These are phyloP conservation scores for Pangasius krempfi DNA, from an alignment of 2,797 vertebrate genomes.

Conservation along the genomic window DNA sequence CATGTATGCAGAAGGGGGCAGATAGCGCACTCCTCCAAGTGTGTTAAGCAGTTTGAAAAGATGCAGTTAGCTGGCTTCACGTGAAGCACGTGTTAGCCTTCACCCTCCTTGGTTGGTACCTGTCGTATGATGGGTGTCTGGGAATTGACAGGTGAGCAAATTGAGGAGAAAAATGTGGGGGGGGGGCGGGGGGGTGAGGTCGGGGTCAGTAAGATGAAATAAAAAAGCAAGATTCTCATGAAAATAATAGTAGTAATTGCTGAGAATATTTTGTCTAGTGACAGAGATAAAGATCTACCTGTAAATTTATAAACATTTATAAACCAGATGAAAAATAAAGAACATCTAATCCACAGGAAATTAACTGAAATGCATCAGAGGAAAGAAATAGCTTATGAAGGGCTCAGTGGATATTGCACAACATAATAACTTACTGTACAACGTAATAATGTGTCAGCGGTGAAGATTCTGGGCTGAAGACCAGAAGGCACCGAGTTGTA, in stretches of 20 bases:
- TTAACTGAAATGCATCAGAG: neutral
- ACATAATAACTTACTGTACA: neutral
- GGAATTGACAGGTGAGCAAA: neutral
- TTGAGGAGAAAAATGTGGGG: too few relatives aligned
- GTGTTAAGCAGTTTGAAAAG: neutral
- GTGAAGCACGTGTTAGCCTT: neutral
- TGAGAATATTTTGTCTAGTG: neutral
- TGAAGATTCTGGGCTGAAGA: neutral
- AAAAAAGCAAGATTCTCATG: neutral
- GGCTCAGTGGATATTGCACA: neutral
- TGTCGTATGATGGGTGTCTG: neutral
- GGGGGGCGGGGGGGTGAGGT: neutral
- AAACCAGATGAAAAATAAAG: neutral
- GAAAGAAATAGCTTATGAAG: neutral
- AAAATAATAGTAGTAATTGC: neutral
- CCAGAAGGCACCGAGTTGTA: neutral
- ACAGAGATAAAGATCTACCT: too few relatives aligned
- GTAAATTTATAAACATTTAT: neutral
- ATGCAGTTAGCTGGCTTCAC: neutral
- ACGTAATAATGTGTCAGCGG: neutral
- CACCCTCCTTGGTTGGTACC: neutral
- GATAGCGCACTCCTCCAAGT: neutral
- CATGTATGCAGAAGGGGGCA: neutral
- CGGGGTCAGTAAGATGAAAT: neutral
- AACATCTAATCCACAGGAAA: neutral